Evolutionary conservation across 1,140 invertebrate genomes (phyloP).

Genomic region (Lepidurus arcticus): DNA sequence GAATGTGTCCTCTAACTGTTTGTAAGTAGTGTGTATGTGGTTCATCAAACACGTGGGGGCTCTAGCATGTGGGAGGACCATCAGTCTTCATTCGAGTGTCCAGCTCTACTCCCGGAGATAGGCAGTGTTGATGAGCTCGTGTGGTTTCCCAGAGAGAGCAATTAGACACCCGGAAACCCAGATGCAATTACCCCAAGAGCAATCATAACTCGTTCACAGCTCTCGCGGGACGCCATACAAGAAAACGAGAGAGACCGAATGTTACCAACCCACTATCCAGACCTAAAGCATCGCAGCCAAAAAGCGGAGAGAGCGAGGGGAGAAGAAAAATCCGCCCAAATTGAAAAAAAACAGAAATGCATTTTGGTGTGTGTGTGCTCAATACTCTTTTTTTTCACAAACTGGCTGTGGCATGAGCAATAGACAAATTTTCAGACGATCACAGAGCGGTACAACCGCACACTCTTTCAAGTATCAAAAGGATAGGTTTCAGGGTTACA

Average conservation of each 20-base stretch:
- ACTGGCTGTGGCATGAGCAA: neutral
- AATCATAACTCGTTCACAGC: conserved; percentile 19
- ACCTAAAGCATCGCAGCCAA: neutral
- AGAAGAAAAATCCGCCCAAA: neutral
- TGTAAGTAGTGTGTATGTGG: conserved; percentile 4
- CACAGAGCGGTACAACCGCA: neutral
- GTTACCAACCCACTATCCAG: neutral
- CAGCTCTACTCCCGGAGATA: conserved; percentile 12
- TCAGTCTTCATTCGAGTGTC: conserved; percentile 21
- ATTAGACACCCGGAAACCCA: conserved; percentile 21
- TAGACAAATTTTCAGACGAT: neutral
- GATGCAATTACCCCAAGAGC: conserved; percentile 21
- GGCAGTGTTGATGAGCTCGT: conserved; percentile 17
- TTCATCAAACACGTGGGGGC: conserved; percentile 17
- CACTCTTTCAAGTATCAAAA: neutral
- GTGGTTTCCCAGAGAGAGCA: conserved; percentile 17
- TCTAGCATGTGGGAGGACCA: neutral
- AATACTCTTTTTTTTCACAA: neutral
- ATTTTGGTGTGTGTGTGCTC: neutral
- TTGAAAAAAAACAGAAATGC: neutral
- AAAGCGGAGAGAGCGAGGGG: neutral
- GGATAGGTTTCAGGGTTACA: neutral
- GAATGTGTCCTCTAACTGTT: neutral
- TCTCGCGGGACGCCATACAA: conserved; percentile 16
- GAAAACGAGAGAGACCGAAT: neutral